Conservation (phyloP, 2,888 invertebrate genomes). For the Drosophila parthenogenetica region DNA sequence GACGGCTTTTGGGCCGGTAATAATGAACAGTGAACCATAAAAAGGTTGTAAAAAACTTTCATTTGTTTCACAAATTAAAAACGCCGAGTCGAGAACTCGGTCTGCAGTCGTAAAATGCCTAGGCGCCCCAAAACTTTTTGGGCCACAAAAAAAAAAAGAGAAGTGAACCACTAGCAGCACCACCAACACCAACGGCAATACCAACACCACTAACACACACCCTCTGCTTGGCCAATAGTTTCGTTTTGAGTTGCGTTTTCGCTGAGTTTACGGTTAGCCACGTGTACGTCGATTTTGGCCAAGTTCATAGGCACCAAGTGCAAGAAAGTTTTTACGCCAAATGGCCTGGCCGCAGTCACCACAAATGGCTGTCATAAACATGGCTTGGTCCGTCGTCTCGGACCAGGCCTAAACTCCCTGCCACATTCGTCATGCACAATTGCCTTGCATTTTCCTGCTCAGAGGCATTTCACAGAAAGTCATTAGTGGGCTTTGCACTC, state of each 20-base stretch:
- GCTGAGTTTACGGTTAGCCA: conserved; percentile 58
- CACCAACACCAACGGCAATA: neutral
- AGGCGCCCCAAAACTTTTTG: conserved; percentile 68
- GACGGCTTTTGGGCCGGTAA: conserved; percentile 39
- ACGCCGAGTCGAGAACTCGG: conserved; percentile 39
- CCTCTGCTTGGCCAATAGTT: conserved; percentile 59
- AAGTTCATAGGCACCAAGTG: conserved; percentile 48
- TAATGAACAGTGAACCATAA: conserved; percentile 78
- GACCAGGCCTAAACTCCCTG: conserved; percentile 45
- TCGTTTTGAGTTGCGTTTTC: conserved; percentile 22
- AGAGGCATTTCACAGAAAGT: conserved; percentile 71
- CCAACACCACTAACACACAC: neutral
- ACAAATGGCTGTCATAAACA: conserved; percentile 77
- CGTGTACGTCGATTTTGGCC: conserved; percentile 66
- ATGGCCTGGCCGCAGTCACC: conserved; percentile 57
- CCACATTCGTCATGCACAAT: conserved; percentile 81
- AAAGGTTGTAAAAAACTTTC: conserved; percentile 80
- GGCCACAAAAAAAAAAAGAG: conserved; percentile 17
- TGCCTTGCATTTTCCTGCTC: conserved; percentile 66
- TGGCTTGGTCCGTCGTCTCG: conserved; percentile 22
- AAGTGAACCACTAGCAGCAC: conserved; percentile 2
- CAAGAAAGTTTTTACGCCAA: conserved; percentile 69
- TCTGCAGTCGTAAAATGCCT: conserved; percentile 60
- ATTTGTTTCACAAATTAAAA: conserved; percentile 78
- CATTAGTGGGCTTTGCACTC: conserved; percentile 78